Evolutionary conservation across 2,113 vertebrate species (phyloP).

Genomic region (Otocyon megalotis): DNA sequence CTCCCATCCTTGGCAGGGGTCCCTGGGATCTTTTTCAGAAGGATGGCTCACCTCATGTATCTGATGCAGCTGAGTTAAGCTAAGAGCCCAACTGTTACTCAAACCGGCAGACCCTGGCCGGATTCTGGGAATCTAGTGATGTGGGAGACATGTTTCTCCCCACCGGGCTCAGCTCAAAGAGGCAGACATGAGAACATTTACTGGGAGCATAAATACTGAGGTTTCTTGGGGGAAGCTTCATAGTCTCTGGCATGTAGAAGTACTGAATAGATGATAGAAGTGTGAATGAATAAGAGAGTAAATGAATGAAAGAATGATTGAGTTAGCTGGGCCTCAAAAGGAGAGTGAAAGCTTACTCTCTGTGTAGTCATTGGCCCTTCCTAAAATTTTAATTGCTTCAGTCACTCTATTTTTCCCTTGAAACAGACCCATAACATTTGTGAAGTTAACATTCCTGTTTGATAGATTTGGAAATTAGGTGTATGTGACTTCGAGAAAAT

Average conservation of each 20-base stretch:
- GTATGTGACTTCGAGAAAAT: background rate
- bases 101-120: background rate
- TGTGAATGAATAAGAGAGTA: background rate
- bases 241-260: background rate
- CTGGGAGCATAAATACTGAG: background rate
- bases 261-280: background rate
- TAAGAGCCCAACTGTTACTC: background rate
- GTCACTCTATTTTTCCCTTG: background rate
- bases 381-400: background rate
- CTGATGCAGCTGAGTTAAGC: background rate
- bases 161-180: background rate
- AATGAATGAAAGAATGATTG: background rate
- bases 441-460: background rate
- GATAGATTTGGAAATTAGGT: slow-evolving; percentile 11
- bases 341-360: background rate
- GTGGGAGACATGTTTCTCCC: background rate
- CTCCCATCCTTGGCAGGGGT: background rate
- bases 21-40: background rate
- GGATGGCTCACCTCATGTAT: background rate
- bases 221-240: background rate
- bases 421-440: background rate
- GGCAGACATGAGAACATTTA: background rate
- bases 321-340: background rate
- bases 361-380: background rate
- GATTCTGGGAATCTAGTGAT: background rate